These are phyloP conservation scores for Paramormyrops kingsleyae DNA, from an alignment of 2,113 vertebrate species.

Conservation along the genomic window DNA sequence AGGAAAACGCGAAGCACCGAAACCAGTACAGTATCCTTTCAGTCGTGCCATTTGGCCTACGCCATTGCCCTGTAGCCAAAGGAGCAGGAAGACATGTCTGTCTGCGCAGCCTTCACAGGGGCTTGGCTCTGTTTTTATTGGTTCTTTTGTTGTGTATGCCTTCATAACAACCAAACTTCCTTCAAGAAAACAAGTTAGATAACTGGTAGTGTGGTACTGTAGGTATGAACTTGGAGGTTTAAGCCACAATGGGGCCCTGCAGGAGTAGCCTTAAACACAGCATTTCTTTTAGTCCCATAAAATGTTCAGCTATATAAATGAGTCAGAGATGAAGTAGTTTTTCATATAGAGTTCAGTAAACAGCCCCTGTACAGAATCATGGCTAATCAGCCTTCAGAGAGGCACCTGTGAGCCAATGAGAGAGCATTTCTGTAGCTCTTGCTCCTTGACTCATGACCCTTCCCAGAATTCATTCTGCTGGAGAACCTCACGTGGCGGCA, in stretches of 20 bases:
- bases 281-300: not conserved
- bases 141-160: not conserved
- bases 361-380: not conserved
- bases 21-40: conserved; percentile 98
- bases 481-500: conserved; percentile 94
- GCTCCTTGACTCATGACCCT: conserved; percentile 45
- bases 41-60: not conserved
- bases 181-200: not conserved
- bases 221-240: not conserved
- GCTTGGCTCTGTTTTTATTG: not conserved
- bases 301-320: not conserved
- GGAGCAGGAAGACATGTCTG: not conserved
- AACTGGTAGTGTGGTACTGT: not conserved
- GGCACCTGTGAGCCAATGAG: not conserved
- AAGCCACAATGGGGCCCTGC: not conserved
- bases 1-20: conserved; percentile 92
- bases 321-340: not conserved
- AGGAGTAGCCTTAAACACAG: not conserved
- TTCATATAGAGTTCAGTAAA: not conserved
- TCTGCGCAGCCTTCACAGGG: not conserved
- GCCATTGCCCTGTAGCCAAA: not conserved
- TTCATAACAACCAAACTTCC: not conserved
- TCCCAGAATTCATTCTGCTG: conserved; percentile 90
- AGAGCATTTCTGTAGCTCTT: not conserved
- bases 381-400: not conserved